Base-by-base conservation (phyloP, 2,113 vertebrate genomes). In the Bucco capensis region DNA sequence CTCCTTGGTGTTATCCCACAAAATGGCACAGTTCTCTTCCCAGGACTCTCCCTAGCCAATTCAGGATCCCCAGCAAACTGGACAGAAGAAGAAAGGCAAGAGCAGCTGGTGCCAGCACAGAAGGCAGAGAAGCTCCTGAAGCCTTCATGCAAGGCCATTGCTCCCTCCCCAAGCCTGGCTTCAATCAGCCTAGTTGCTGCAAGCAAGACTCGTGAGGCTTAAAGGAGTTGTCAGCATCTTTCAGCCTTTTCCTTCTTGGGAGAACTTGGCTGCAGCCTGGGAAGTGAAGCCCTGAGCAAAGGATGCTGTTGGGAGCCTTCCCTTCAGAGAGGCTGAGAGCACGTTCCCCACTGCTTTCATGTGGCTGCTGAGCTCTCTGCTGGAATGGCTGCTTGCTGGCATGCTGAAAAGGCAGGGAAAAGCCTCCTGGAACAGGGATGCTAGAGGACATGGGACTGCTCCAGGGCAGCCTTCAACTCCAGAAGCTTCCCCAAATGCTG, bases 291-390 rank as follows among this genome's bases (percentile, higher is more conserved):
- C 95, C 82, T 17, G 72, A 92, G 93, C 12, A 0, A 66, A 91
- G 75, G 91, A 86, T 85, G 62, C 82, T 50, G 77, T 19, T 64
- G 91, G 91, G 89, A 76, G 69, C 93, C 30, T 71, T 38, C 89
- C 84, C 76, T 90, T 83, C 77, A 18, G 46, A 83, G 72, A 88
- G 83, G 83, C 94, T 88, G 56, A 33, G 10, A 93, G 86, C 86
- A 92, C 62, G 18, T 83, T 89, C 65, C 31, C 84, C 38, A 2
- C 17, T 4, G 16, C 91, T 83, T 89, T 95, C 78, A 91, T 85
- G 92, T 79, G 95, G 91, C 94, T 86, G 88, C 3, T 4, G 4
- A 88, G 88, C 67, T 64, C 80, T 71, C 90, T 86, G 90, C 8
- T 74, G 38, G 38, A 90, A 13, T 50, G 73, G 57, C 84, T 90